Conservation (phyloP, 2,888 invertebrate genomes). For the Hydrotaea diabolus region DNA sequence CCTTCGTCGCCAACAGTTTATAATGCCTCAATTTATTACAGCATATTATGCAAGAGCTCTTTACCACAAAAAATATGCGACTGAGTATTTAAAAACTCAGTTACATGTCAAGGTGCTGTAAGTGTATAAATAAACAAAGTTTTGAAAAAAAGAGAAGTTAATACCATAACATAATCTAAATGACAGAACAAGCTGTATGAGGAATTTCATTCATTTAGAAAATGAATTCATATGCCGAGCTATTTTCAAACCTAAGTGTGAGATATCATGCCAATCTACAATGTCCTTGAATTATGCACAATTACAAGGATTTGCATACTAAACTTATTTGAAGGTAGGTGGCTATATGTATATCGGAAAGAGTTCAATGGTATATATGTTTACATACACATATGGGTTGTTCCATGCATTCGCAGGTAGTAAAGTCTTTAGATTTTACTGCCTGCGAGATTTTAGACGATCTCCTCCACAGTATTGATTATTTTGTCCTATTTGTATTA, state of each 20-base stretch:
- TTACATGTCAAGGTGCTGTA: conserved; percentile 26
- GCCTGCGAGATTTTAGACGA: too few relatives aligned
- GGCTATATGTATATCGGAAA: too few relatives aligned
- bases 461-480: too few relatives aligned
- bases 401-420: too few relatives aligned
- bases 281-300: neutral
- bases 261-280: neutral
- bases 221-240: neutral
- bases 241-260: conserved; percentile 1
- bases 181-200: neutral
- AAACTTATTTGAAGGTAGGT: neutral
- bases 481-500: too few relatives aligned
- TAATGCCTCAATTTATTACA: too few relatives aligned
- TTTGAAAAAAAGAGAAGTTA: neutral
- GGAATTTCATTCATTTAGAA: neutral
- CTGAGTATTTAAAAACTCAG: neutral
- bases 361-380: too few relatives aligned
- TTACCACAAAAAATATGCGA: neutral
- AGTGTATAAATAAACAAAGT: conserved; percentile 14
- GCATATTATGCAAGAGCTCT: too few relatives aligned
- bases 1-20: too few relatives aligned
- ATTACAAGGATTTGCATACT: neutral
- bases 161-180: neutral
- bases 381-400: too few relatives aligned
- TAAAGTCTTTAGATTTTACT: too few relatives aligned